Evolutionary conservation across 1,140 invertebrate genomes (phyloP), one percentile per base, ranked within the genome.

Genomic region (Bradysia coprophila): DNA sequence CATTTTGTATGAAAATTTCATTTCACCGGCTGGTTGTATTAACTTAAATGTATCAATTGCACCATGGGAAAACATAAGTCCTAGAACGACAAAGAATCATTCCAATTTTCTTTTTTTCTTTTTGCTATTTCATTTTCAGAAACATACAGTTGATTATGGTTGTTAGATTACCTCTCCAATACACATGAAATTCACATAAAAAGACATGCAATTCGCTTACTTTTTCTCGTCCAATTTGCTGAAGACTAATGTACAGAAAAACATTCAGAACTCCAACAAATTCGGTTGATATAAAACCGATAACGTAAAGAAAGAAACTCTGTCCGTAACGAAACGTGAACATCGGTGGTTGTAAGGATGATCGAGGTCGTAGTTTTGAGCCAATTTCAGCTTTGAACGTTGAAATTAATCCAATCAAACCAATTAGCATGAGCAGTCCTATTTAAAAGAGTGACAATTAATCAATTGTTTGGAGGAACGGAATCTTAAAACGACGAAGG

Each of bases 331-430:
- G 72, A 59, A 89, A 90, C 23, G 75, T 80, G 65, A 91, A 87
- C 15, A 79, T 64, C 1, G 86, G 78, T 11, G 76, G 75, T 57
- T 85, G 76, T 34, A 82, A 69, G 38, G 72, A 65, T 1, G 84
- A 86, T 49, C 77, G 72, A 16, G 85, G 76, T 42, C 82, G 68
- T 22, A 91, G 61, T 61, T 91, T 92, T 44, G 77, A 76, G 3
- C 83, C 84, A 13, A 91, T 74, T 71, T 91, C 86, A 0, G 85
- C 76, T 63, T 91, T 91, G 53, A 92, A 82, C 40, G 88, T 77
- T 10, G 86, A 88, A 66, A 92, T 88, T 71, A 90, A 92, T 69
- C 90, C 84, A 47, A 92, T 82, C 53, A 90, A 73, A 18, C 84
- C 86, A 42, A 84, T 79, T 41, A 91, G 70, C 78, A 90, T 87